These are phyloP conservation scores for Phataginus tetradactyla DNA, from an alignment of 2,797 vertebrate genomes.

Conservation along the genomic window DNA sequence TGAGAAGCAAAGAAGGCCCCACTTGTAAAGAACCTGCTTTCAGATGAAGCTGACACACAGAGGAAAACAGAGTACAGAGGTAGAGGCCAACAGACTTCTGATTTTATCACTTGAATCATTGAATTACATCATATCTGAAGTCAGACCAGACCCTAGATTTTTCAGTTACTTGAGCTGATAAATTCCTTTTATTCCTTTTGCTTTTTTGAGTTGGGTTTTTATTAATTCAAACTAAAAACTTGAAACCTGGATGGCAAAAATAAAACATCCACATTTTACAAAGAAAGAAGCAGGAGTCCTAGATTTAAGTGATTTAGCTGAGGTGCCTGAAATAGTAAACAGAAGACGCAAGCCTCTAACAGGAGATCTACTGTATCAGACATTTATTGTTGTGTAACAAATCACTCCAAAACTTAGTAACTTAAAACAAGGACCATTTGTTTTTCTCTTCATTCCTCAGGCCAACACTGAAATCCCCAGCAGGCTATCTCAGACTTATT, in stretches of 20 bases:
- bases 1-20: background rate
- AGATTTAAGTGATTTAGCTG: background rate
- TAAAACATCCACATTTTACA: background rate
- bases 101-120: slow-evolving; percentile 2
- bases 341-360: background rate
- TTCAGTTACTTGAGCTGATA: background rate
- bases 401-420: background rate
- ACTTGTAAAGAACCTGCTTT: background rate
- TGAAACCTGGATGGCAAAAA: background rate
- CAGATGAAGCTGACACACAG: background rate
- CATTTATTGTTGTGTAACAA: background rate
- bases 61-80: background rate
- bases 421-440: background rate
- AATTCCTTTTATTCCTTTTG: background rate
- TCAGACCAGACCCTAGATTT: background rate
- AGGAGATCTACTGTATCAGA: background rate
- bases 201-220: slow-evolving; percentile 21
- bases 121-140: background rate
- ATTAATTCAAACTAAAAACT: slow-evolving; percentile 28
- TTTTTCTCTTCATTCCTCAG: background rate
- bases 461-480: background rate
- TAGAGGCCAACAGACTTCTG: too few relatives aligned
- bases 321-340: background rate
- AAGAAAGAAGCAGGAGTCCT: background rate
- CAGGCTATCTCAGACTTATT: background rate